These are phyloP conservation scores for Agriopis leucophaearia DNA, from an alignment of 2,888 invertebrate genomes.

Conservation along the genomic window DNA sequence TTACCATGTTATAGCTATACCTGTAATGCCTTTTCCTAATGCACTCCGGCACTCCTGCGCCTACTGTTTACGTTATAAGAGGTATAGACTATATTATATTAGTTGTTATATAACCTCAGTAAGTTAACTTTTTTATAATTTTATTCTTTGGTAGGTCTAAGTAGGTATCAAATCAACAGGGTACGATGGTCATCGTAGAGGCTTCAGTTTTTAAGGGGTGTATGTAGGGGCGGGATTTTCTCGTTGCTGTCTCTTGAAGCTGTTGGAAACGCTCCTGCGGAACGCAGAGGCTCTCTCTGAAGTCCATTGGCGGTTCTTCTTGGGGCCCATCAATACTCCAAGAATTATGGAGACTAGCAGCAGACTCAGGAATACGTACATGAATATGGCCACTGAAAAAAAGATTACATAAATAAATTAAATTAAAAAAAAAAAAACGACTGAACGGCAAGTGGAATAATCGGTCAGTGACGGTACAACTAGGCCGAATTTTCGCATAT, in stretches of 20 bases:
- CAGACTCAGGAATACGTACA: conserved; percentile 47
- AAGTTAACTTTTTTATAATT: background rate
- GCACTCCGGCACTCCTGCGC: too few relatives aligned
- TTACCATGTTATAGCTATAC: too few relatives aligned
- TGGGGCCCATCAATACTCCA: conserved; percentile 53
- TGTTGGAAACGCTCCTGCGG: conserved; percentile 56
- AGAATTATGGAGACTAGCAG: conserved; percentile 48
- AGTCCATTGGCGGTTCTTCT: conserved; percentile 67
- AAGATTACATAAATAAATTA: background rate
- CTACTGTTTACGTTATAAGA: background rate
- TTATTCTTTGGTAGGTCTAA: conserved; percentile 5
- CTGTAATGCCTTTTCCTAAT: too few relatives aligned
- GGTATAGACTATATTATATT: background rate
- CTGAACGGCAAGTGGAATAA: too few relatives aligned
- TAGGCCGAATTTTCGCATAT: too few relatives aligned
- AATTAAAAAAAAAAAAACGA: background rate
- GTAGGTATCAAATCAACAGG: background rate
- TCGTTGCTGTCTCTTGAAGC: conserved; percentile 52
- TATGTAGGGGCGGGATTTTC: conserved; percentile 25
- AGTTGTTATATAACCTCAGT: background rate
- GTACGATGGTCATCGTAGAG: background rate
- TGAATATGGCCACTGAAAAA: conserved; percentile 37
- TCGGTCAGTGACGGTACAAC: too few relatives aligned
- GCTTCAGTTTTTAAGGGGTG: background rate
- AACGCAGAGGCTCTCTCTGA: conserved; percentile 49